Evolutionary conservation across 1,140 invertebrate species (phyloP), one percentile per base, ranked within the genome.

Genomic region (Conopomorpha cramerella): DNA sequence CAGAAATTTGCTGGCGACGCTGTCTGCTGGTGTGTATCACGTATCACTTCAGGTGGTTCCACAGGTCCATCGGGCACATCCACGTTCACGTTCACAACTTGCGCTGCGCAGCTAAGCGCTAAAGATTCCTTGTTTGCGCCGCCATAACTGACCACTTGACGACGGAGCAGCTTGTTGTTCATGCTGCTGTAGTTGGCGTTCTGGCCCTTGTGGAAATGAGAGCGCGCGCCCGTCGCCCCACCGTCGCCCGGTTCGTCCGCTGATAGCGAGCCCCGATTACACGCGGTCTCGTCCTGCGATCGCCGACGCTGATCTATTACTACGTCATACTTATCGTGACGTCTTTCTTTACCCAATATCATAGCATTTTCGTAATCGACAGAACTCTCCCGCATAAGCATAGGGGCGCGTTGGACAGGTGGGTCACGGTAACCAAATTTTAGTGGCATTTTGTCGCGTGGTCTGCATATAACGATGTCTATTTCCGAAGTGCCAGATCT

Each of bases 391-490:
- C 79, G 79, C 65, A 86, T 79, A 28, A 72, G 41, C 10, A 59
- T 31, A 3, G 43, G 44, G 14, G 30, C 62, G 45, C 49, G 56
- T 36, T 64, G 47, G n/a, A n/a, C n/a, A 2, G 55, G 38, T 27
- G 34, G 40, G 30, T 63, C 77, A 31, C 73, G 71, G 46, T 62
- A 61, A 39, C 49, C 46, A 16, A 32, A 25, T 19, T 64, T 59
- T 15, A 40, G 26, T 13, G 41, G 39, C 30, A 18, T 42, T 43
- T 58, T 72, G 26, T 58, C 79, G 13, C 63, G 67, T 43, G 65
- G 78, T 40, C 76, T 76, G 33, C 82, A 82, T 16, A 90, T 83
- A 3, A 92, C 84, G 25, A 93, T 85, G 51, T 91, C 87, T 14
- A 93, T 86, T 39, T 89, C 83, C 10, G 82, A 79, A 10, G 86